Percentiles rank a stretch among this genome's conserved stretches.
These are phyloP conservation scores for Rhinichthys klamathensis DNA, from an alignment of 2,113 vertebrate genomes.

Conservation along the genomic window DNA sequence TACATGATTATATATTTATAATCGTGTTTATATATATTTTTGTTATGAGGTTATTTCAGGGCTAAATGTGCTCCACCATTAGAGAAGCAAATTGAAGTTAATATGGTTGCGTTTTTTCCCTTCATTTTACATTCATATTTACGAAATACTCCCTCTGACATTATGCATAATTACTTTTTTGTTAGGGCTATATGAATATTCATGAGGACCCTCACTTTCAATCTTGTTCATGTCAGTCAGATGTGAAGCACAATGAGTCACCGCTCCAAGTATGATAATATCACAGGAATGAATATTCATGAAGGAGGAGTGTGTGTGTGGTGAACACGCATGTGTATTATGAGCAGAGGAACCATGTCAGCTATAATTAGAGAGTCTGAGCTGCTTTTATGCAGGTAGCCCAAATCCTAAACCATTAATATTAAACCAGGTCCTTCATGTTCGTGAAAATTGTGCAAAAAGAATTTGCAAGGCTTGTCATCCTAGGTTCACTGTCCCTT, in stretches of 20 bases:
- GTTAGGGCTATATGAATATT: conserved; percentile 45
- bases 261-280: conserved; percentile 41
- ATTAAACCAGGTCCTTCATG: conserved; percentile 45
- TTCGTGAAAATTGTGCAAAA: conserved; percentile 28
- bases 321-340: conserved; percentile 22
- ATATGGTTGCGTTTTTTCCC: not conserved
- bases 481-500: conserved; percentile 37
- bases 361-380: conserved; percentile 42
- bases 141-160: conserved; percentile 36
- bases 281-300: conserved; percentile 53
- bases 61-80: not conserved
- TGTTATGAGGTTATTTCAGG: conserved; percentile 1
- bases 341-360: conserved; percentile 18
- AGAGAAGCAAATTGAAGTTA: conserved; percentile 41
- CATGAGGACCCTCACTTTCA: conserved; percentile 32
- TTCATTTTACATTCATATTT: conserved; percentile 29
- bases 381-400: conserved; percentile 46
- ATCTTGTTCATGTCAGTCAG: conserved; percentile 49
- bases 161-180: conserved; percentile 43
- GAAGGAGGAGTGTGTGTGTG: conserved; percentile 17
- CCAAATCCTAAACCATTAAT: conserved; percentile 39
- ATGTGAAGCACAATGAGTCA: conserved; percentile 43
- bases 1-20: not conserved
- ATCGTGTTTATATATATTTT: conserved; percentile 4
- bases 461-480: conserved; percentile 51